Evolutionary conservation across 2,113 vertebrate species (phyloP), one percentile per base, ranked within the genome.

Genomic region (Lophotis ruficrista): DNA sequence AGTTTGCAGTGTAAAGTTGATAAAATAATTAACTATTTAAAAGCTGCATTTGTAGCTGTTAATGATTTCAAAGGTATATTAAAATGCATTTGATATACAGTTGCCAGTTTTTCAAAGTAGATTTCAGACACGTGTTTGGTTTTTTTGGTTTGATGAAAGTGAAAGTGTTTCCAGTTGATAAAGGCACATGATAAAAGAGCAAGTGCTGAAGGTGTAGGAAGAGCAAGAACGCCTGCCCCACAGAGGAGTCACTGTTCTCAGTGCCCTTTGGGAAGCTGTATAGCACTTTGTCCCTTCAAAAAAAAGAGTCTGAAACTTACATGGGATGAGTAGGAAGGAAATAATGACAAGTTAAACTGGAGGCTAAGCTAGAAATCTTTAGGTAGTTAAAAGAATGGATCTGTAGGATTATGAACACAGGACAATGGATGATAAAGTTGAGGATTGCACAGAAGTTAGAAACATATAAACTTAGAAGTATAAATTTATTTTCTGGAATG

Each of bases 1-100:
- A 98, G 99, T 98, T 51, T 89, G 31, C 35, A 58, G 7, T 35
- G 16, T 71, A 68, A 64, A 43, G 16, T 33, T 56, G 31, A 48
- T 84, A 54, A 54, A 31, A 23, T 45, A 35, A 13, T 53, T 84
- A 38, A 27, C 21, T 82, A 8, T 70, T 86, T 72, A 58, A 90
- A 88, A 85, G 43, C 37, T 56, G 8, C 21, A 19, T 35, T 60
- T 68, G 17, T 71, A 85, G 54, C 66, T 82, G 28, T 56, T 69
- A 38, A 48, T 57, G 33, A 64, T 89, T 85, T 89, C 23, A 68
- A n/a, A 75, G 23, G 9, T 33, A 10, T 38, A 37, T 61, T 72
- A 37, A 76, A 89, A 61, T 43, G 41, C 14, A 43, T 43, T 43
- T 43, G 41, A 43, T 43, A 43, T 43, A 43, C 41, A 43, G 41